phyloP scores from a whole-genome alignment of 2,888 invertebrate genomes.

The Polydrusus cervinus region DNA sequence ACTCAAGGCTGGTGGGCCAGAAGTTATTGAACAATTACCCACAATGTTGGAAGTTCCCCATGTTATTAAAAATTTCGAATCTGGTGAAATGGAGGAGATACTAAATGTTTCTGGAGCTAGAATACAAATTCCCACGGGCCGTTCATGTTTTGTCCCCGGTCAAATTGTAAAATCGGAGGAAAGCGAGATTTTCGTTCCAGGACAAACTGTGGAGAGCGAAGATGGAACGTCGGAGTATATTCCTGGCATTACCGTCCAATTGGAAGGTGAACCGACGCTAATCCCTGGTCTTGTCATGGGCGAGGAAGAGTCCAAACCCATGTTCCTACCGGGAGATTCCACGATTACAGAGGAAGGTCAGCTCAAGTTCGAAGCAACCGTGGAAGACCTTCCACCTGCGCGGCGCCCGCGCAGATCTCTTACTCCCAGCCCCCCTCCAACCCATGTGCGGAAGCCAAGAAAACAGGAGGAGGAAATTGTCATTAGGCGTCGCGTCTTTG shows the following conservation, averaged over 20 bases:
- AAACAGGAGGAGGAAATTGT: slow-evolving; percentile 63
- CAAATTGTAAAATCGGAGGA: slow-evolving; percentile 80
- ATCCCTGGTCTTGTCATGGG: slow-evolving; percentile 85
- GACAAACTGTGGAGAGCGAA: slow-evolving; percentile 82
- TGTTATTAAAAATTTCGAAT: slow-evolving; percentile 76
- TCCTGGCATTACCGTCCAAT: slow-evolving; percentile 85
- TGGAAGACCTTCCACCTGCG: slow-evolving; percentile 63
- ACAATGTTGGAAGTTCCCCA: slow-evolving; percentile 77
- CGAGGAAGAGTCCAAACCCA: slow-evolving; percentile 71
- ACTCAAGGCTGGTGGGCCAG: slow-evolving; percentile 72
- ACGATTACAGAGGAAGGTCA: slow-evolving; percentile 68
- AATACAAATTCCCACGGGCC: slow-evolving; percentile 69
- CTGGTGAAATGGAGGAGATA: slow-evolving; percentile 75
- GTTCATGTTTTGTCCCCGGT: slow-evolving; percentile 85
- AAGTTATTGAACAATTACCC: slow-evolving; percentile 76
- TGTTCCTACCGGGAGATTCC: slow-evolving; percentile 68
- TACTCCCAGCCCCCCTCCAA: slow-evolving; percentile 59
- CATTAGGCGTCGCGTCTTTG: slow-evolving; percentile 65
- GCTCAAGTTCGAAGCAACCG: slow-evolving; percentile 66
- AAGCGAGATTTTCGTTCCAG: slow-evolving; percentile 73
- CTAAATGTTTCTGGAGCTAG: slow-evolving; percentile 78
- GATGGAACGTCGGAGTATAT: slow-evolving; percentile 83
- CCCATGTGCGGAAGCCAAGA: slow-evolving; percentile 60
- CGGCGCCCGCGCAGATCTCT: slow-evolving; percentile 50
- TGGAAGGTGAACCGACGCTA: slow-evolving; percentile 83